These are phyloP conservation scores for Poeciliopsis paucimaculata DNA, from an alignment of 2,797 vertebrate species.

Conservation along the genomic window DNA sequence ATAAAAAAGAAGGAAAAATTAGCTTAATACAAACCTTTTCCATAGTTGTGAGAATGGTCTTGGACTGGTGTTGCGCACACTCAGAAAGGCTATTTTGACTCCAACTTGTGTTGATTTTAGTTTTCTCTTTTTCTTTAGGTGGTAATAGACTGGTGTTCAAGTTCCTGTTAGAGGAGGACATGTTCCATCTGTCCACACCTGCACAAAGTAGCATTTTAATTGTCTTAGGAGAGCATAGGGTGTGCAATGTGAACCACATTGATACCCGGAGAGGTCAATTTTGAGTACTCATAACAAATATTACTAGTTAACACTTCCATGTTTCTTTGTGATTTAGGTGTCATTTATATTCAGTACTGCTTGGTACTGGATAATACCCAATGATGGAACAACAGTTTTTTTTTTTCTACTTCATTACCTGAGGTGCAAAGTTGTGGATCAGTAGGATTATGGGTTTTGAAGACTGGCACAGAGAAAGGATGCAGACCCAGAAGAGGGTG, in stretches of 20 bases:
- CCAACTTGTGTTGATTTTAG: conserved; percentile 72
- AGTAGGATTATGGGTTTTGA: conserved; percentile 82
- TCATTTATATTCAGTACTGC: neutral
- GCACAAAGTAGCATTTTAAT: conserved; percentile 43
- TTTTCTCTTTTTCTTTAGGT: conserved; percentile 73
- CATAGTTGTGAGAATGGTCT: conserved; percentile 83
- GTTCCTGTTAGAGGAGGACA: conserved; percentile 78
- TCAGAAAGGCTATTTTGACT: conserved; percentile 78
- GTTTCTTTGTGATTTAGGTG: conserved; percentile 1
- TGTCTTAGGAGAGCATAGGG: conserved; percentile 29
- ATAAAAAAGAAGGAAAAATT: neutral
- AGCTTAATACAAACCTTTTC: conserved; percentile 83
- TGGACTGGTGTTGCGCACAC: conserved; percentile 72
- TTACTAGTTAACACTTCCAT: neutral
- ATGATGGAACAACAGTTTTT: neutral
- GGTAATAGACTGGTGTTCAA: conserved; percentile 74
- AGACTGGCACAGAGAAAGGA: conserved; percentile 84
- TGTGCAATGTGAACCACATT: conserved; percentile 6
- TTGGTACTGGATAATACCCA: neutral
- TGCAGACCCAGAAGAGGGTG: conserved; percentile 88
- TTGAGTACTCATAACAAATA: neutral
- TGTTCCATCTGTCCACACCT: conserved; percentile 87
- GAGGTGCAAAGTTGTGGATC: conserved; percentile 81
- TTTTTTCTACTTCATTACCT: conserved; percentile 74
- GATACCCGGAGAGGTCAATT: neutral